Evolutionary conservation across 1,140 invertebrate genomes (phyloP), one percentile per base, ranked within the genome.

Genomic region (Chionoecetes opilio): DNA sequence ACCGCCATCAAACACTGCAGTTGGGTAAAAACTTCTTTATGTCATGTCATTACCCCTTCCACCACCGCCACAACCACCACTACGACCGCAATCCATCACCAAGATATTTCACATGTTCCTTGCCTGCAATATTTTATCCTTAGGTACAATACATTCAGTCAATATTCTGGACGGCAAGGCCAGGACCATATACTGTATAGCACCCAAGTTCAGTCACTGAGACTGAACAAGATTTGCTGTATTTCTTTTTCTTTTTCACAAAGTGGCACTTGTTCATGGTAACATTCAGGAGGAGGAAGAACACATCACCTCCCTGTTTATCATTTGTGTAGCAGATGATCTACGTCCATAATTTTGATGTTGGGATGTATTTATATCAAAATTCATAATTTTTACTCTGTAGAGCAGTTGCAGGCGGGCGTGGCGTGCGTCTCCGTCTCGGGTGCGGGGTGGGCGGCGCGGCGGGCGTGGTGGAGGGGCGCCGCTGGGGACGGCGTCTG

Each of bases 341-440:
- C 63, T 75, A 26, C n/a, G 63, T 75, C 37, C 41, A 14, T 2
- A 89, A 29, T 89, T 89, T 1, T 89, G 31, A 32, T 0, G 26
- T 17, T 63, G n/a, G 53, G 17, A 87, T 87, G 31, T 91, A 32
- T 29, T 34, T 32, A 9, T 75, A 46, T 91, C 17, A 46, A 91
- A 26, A 38, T 75, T 63, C 32, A 53, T 91, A 63, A 63, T 31
- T 75, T 34, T 91, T 41, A 53, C 53, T 63, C 63, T 87, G 31
- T 35, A 29, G 5, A 3, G 9, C 91, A 92, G 91, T 8, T 92
- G 29, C 91, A 29, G 14, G 91, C 53, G 31, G 91, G 91, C n/a
- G 53, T 92, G n/a, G 91, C 91, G 32, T 92, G 91, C 46, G 91
- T 38, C 8, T n/a, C 53, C 0, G 75, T 84, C 9, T 75, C 53